Percentiles rank a stretch among this genome's conserved stretches.
phyloP scores from a whole-genome alignment of 2,113 vertebrate genomes.

The Nymphicus hollandicus region DNA sequence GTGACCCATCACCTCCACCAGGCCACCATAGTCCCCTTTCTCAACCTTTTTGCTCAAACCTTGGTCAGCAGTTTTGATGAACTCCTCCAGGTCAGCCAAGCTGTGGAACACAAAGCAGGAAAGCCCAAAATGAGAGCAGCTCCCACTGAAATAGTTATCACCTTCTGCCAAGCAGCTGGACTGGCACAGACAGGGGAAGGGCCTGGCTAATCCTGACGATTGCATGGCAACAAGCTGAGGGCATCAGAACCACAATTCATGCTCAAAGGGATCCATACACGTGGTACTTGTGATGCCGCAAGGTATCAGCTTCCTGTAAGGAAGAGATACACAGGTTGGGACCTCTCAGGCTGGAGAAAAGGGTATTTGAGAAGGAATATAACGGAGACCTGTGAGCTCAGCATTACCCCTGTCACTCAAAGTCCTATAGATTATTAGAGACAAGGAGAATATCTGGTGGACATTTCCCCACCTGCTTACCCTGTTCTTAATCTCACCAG shows the following conservation, averaged over 20 bases:
- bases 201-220: background rate
- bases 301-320: background rate
- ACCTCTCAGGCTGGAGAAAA: background rate
- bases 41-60: slow-evolving; percentile 81
- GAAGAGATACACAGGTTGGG: fast-evolving
- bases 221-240: background rate
- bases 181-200: background rate
- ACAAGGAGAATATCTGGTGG: background rate
- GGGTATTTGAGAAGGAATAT: background rate
- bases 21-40: slow-evolving; percentile 80
- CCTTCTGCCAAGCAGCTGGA: background rate
- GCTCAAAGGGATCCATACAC: background rate
- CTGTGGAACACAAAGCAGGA: slow-evolving; percentile 59
- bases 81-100: slow-evolving; percentile 84
- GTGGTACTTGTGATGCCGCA: background rate
- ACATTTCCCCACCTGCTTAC: background rate
- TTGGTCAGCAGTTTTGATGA: slow-evolving; percentile 71
- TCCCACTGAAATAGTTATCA: background rate
- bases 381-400: background rate
- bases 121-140: background rate
- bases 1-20: slow-evolving; percentile 87
- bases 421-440: background rate
- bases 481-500: background rate
- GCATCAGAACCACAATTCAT: background rate
- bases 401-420: background rate